Evolutionary conservation across 23 tunicate species (phyloP).

Genomic region (Ciona savignyi): DNA sequence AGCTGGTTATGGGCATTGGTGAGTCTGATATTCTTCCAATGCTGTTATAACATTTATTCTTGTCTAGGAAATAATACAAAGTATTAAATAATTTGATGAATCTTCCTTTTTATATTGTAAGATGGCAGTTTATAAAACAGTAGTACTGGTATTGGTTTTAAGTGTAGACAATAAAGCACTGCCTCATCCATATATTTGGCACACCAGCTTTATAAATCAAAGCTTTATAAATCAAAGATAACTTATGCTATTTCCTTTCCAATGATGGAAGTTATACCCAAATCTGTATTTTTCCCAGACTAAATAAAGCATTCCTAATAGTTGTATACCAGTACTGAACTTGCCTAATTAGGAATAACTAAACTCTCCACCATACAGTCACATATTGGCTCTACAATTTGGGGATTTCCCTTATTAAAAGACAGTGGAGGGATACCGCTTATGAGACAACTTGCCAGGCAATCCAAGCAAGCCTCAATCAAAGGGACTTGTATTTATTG

Average conservation of each 20-base stretch:
- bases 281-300: too few species aligned
- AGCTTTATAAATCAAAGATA: too few species aligned
- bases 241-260: too few species aligned
- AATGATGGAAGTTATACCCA: too few species aligned
- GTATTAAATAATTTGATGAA: too few species aligned
- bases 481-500: conserved; percentile 74
- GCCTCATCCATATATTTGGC: too few species aligned
- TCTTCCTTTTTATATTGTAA: too few species aligned
- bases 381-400: conserved; percentile 62
- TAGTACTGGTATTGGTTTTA: too few species aligned
- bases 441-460: conserved; percentile 33
- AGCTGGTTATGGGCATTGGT: conserved; percentile 86
- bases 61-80: background rate
- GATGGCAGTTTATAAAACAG: too few species aligned
- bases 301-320: too few species aligned
- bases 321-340: background rate
- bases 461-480: conserved; percentile 28
- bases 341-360: background rate
- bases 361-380: conserved; percentile 17
- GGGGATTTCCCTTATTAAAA: conserved; percentile 48
- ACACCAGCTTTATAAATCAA: too few species aligned
- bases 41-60: background rate
- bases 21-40: conserved; percentile 5
- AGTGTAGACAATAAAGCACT: too few species aligned
- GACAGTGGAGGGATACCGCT: conserved; percentile 11